These are phyloP conservation scores for Neolamprologus cancellatus DNA, from an alignment of 2,113 vertebrate genomes.

Conservation along the genomic window DNA sequence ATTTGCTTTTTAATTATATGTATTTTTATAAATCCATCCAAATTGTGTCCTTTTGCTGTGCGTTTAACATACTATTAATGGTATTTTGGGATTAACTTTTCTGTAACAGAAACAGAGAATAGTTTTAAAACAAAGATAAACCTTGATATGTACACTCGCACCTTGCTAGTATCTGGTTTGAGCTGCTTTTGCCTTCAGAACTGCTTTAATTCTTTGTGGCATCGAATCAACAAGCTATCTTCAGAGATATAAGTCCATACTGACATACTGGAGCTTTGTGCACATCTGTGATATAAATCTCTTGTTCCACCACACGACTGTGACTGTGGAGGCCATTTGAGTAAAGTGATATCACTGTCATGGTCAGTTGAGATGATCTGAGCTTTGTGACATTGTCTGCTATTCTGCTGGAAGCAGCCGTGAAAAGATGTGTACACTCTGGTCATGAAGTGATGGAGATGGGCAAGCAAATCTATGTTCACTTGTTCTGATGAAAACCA, in stretches of 20 bases:
- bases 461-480: neutral
- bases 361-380: neutral
- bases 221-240: neutral
- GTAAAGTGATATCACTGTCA: neutral
- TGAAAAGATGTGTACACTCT: neutral
- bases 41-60: neutral
- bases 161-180: neutral
- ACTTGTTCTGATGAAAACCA: neutral
- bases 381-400: neutral
- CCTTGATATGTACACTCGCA: neutral
- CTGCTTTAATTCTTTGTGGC: neutral
- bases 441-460: neutral
- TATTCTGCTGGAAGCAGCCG: neutral
- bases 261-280: neutral
- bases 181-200: neutral
- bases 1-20: neutral
- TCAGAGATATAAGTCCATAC: neutral
- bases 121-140: neutral
- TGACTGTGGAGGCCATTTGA: neutral
- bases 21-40: neutral
- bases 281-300: neutral
- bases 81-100: neutral
- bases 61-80: neutral
- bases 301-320: neutral
- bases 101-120: neutral